phyloP scores from a whole-genome alignment of 2,888 invertebrate genomes.

The Sesia bembeciformis region DNA sequence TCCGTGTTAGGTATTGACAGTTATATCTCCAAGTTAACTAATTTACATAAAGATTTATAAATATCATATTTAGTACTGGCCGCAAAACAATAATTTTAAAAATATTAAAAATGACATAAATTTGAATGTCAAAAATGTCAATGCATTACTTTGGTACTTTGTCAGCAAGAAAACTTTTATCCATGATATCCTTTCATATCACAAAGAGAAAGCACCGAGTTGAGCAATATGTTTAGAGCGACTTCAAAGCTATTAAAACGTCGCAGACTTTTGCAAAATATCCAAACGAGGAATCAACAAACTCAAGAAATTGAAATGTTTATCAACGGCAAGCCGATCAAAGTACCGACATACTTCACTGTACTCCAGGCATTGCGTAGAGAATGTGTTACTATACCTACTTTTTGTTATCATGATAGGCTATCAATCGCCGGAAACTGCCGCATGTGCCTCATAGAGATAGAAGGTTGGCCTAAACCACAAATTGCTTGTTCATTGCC shows the following conservation, averaged over 20 bases:
- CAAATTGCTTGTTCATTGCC: conserved; percentile 99
- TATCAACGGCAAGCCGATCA: conserved; percentile 93
- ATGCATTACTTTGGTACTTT: no score
- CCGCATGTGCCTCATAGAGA: conserved; percentile 98
- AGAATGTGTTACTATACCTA: conserved; percentile 76
- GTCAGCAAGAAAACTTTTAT: no score
- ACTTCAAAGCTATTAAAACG: neutral
- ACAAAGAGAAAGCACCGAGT: no score
- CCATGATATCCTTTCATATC: no score
- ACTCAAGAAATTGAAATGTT: conserved; percentile 81
- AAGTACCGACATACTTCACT: conserved; percentile 95
- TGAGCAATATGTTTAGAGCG: neutral
- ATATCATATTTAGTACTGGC: no score
- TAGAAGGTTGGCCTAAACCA: conserved; percentile 96
- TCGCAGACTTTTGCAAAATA: conserved; percentile 7
- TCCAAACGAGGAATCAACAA: conserved; percentile 14
- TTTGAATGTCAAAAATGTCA: no score
- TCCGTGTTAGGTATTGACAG: no score
- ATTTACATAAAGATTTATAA: no score
- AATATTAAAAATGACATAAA: no score
- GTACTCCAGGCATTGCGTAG: conserved; percentile 80
- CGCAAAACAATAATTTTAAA: no score
- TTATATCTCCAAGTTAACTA: no score
- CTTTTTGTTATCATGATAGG: conserved; percentile 98
- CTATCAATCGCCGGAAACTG: conserved; percentile 99